Base-by-base conservation (phyloP, 2,797 vertebrate species). In the Varecia variegata region DNA sequence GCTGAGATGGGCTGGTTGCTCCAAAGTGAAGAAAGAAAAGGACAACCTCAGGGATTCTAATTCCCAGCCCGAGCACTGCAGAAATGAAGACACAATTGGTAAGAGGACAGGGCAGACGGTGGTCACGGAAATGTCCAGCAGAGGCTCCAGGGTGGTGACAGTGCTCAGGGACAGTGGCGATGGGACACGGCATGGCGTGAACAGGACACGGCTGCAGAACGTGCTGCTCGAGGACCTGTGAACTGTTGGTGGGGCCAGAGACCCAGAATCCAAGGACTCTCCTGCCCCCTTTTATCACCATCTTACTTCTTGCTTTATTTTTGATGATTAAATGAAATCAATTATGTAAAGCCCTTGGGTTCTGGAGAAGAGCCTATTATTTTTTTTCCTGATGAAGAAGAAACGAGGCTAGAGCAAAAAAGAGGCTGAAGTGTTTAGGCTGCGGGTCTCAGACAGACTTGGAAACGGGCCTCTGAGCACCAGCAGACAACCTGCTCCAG, bases 151-250 rank as follows among this genome's bases (percentile, higher is more conserved):
- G 56, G 56, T 32, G 1, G 7, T 1, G 14, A 43, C 3, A 18
- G 52, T 40, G 32, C 1, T 0, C 15, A 40, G 11, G 47, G 30
- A 17, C 1, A 2, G 30, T 0, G 0, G 8, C 1, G 9, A 35
- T 0, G 0, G 21, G 12, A 47, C 9, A 0, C 1, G 3, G 32
- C 0, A 6, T 13, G 77, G 10, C 7, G 6, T 3, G 38, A 62
- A 35, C 30, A 8, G 0, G 0, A n/a, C 0, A 7, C 0, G 6
- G 38, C 9, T 0, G 0, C 0, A 2, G 35, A 35, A 17, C 43
- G 45, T 21, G 2, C 1, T 0, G 23, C 21, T 1, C 38, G 40
- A 62, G 45, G 32, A 5, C 25, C 62, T 70, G 18, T 3, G 17
- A n/a, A 13, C 4, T 18, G 35, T 27, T 11, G 11, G 11, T 21